Base-by-base conservation (phyloP, 2,888 invertebrate species). In the Clostera curtula region DNA sequence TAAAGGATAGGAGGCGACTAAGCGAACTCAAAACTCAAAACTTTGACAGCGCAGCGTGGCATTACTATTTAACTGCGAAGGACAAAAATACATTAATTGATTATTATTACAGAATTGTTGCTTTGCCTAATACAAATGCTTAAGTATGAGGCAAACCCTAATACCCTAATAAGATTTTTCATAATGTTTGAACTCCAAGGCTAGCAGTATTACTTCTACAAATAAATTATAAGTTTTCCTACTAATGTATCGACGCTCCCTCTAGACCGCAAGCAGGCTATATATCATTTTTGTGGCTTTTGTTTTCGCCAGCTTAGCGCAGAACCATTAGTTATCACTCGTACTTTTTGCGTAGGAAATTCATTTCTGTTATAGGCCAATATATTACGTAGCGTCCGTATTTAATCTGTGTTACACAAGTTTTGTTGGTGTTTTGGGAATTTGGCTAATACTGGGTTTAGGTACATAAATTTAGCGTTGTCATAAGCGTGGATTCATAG, bases 241-340 rank as follows among this genome's bases (percentile, higher is more conserved):
- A 38, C 31, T 43, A 38, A 46, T 41, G 30, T 41, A 29, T 27
- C 35, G 23, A 30, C 24, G 18, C 15, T 22, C 24, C 14, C 33
- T 41, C 32, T 36, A 22, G 27, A 30, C 31, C 23, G 29, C 25
- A 35, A 31, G 33, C 27, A 11, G 34, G 25, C 25, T 38, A 49
- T 53, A 47, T 44, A 53, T 56, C 38, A 56, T 51, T 49, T 54
- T 40, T 43, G 39, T 40, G 23, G 25, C 19, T 40, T 41, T 56
- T 50, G 42, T 47, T 48, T 54, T 47, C 26, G 38, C 42, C 41
- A 45, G 48, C 53, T 61, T 50, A 48, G 50, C 51, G 49, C 50
- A 31, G 36, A 27, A 50, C 57, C 57, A 60, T 64, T 59, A 52
- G 48, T 49, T 56, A 45, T 50, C 40, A 43, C 29, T 33, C 23